Evolutionary conservation across 2,888 invertebrate species (phyloP).

Genomic region (Platerodrilus igneus): DNA sequence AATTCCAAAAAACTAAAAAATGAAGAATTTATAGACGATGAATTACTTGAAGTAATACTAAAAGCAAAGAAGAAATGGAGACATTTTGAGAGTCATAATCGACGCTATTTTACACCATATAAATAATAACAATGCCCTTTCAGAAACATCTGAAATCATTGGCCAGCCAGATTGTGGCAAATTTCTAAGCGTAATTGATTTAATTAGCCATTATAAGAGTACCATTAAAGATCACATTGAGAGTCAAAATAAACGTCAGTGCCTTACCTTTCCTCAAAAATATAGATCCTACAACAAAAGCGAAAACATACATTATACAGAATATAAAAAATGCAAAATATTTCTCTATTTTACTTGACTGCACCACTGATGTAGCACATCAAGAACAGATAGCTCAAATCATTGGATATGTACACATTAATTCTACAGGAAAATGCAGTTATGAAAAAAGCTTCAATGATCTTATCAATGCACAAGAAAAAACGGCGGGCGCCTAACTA

Average conservation of each 20-base stretch:
- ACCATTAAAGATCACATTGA: conserved; percentile 1
- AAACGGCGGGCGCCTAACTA: conserved; percentile 8
- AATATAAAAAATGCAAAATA: not conserved
- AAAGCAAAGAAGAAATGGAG: not conserved
- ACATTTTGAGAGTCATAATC: too few species aligned
- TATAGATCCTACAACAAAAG: too few species aligned
- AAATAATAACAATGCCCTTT: not conserved
- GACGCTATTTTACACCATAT: not conserved
- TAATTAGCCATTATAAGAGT: not conserved
- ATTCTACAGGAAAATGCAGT: conserved; percentile 6
- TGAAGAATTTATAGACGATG: too few species aligned
- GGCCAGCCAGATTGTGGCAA: conserved; percentile 1
- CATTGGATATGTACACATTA: conserved; percentile 6
- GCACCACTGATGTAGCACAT: conserved; percentile 4
- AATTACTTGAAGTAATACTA: too few species aligned
- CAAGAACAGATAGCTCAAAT: conserved; percentile 5
- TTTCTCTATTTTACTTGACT: conserved; percentile 1
- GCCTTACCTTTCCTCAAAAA: too few species aligned
- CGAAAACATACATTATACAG: too few species aligned
- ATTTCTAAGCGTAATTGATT: not conserved
- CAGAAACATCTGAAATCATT: not conserved
- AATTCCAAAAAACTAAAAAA: too few species aligned
- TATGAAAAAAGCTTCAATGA: conserved; percentile 13
- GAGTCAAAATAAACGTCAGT: not conserved
- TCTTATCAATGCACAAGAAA: conserved; percentile 10